These are phyloP conservation scores for Lucilia cuprina DNA, from an alignment of 1,140 invertebrate species.

Conservation along the genomic window DNA sequence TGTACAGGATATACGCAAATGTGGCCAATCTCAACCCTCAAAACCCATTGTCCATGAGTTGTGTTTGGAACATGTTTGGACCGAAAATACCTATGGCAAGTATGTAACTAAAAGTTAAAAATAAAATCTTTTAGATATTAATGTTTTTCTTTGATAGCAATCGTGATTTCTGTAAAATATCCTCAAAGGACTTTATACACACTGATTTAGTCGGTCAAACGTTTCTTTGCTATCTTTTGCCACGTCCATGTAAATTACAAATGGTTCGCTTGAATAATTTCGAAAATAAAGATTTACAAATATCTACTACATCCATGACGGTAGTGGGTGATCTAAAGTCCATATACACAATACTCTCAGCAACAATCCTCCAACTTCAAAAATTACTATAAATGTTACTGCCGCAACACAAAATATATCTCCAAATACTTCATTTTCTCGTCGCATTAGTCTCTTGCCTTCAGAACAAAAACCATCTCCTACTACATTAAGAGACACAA, in stretches of 20 bases:
- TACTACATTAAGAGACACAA: constrained; percentile 89
- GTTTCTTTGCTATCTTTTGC: constrained; percentile 83
- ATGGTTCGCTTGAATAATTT: too few relatives aligned
- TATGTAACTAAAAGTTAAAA: constrained; percentile 43
- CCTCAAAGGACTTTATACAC: constrained; percentile 81
- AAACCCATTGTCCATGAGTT: constrained; percentile 82
- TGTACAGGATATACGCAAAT: constrained; percentile 57
- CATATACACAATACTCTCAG: constrained; percentile 71
- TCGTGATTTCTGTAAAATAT: constrained; percentile 64
- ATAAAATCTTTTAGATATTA: neutral
- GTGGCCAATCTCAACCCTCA: constrained; percentile 62
- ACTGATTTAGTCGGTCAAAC: constrained; percentile 83
- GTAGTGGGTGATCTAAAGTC: constrained; percentile 84
- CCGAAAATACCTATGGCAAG: constrained; percentile 85
- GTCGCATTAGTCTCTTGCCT: constrained; percentile 64
- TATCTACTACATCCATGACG: constrained; percentile 76
- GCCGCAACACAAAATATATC: constrained; percentile 36
- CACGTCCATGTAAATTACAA: constrained; percentile 71
- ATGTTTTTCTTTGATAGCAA: constrained; percentile 46
- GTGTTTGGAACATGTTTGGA: constrained; percentile 86
- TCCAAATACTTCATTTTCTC: constrained; percentile 40
- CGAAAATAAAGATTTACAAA: constrained; percentile 70
- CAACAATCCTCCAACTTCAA: neutral
- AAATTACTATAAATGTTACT: constrained; percentile 19
- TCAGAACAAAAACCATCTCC: constrained; percentile 61